These are phyloP conservation scores for Seriola dumerili DNA, from an alignment of 2,113 vertebrate species.

Conservation along the genomic window DNA sequence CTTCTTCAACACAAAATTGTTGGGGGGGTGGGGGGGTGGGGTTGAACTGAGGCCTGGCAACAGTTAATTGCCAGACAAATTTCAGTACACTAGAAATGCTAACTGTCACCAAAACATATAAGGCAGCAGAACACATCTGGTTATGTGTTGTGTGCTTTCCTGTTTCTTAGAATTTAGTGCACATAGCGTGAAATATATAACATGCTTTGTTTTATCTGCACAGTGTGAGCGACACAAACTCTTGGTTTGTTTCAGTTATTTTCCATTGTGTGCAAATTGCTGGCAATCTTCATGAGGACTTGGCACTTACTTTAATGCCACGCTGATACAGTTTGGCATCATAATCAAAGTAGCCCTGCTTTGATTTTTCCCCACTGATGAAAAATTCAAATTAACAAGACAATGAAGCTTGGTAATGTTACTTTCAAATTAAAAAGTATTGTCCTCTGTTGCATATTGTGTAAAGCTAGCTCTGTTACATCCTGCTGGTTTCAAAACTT, in stretches of 20 bases:
- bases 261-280: constrained; percentile 27
- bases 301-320: constrained; percentile 48
- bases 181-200: neutral
- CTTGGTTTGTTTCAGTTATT: neutral
- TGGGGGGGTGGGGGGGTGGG: neutral
- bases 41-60: constrained; percentile 5
- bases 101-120: neutral
- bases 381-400: neutral
- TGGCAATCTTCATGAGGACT: constrained; percentile 28
- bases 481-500: constrained; percentile 7
- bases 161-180: neutral
- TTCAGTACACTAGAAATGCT: neutral
- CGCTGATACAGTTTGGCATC: constrained; percentile 46
- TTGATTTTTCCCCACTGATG: constrained; percentile 15
- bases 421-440: constrained; percentile 22
- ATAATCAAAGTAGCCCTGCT: constrained; percentile 36
- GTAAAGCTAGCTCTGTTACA: neutral
- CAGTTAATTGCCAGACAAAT: constrained; percentile 23
- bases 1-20: constrained; percentile 7
- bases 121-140: neutral
- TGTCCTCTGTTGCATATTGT: constrained; percentile 20
- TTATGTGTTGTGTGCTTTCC: neutral
- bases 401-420: constrained; percentile 8
- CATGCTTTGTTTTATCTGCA: constrained; percentile 6
- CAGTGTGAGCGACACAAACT: constrained; percentile 5